phyloP scores from a whole-genome alignment of 2,797 vertebrate genomes.

The Manis javanica region DNA sequence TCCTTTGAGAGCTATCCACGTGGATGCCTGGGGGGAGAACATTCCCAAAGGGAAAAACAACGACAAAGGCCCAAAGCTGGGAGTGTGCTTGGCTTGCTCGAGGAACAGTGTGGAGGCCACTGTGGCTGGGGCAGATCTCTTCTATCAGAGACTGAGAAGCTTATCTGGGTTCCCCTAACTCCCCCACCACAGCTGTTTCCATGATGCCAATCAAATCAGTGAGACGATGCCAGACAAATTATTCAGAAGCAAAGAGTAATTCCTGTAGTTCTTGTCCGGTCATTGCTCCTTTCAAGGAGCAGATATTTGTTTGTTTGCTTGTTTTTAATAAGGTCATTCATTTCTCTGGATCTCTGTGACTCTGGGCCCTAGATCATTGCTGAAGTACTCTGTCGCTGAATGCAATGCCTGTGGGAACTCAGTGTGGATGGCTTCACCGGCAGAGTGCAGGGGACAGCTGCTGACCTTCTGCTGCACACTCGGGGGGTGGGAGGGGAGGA shows the following conservation, averaged over 20 bases:
- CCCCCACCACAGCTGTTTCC: neutral
- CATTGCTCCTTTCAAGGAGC: neutral
- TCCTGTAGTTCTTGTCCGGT: neutral
- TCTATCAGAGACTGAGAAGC: neutral
- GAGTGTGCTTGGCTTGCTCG: neutral
- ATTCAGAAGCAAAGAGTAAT: neutral
- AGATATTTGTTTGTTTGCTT: neutral
- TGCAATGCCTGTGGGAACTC: neutral
- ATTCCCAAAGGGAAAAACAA: neutral
- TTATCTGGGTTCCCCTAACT: neutral
- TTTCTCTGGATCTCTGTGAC: neutral
- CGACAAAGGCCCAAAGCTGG: neutral
- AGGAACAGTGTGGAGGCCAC: neutral
- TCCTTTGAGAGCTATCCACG: neutral
- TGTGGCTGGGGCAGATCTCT: neutral
- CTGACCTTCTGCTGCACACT: neutral
- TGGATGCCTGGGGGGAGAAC: neutral
- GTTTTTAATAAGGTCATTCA: neutral
- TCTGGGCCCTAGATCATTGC: neutral
- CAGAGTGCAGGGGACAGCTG: neutral
- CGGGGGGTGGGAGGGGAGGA: neutral
- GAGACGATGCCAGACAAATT: neutral
- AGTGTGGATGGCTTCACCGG: neutral
- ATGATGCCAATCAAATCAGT: neutral
- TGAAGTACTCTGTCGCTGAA: neutral